Evolutionary conservation across 1,140 invertebrate genomes (phyloP), one percentile per base, ranked within the genome.

Genomic region (Centruroides vittatus): DNA sequence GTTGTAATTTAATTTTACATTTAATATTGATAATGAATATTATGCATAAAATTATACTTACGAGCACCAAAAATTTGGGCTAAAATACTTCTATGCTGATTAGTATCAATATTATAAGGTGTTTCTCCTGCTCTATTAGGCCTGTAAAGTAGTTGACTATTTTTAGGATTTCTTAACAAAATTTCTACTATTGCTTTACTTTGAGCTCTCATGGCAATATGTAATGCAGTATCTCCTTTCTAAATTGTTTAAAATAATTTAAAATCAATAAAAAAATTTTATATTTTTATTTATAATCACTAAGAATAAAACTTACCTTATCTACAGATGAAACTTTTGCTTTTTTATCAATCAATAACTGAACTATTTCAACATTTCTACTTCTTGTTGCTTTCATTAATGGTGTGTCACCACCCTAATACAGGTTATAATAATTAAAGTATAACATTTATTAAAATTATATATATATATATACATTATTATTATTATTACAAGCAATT

Each of bases 91-190:
- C 94, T 95, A 66, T 90, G 87, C 76, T 96, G 88, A 70, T 84
- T 86, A 65, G 91, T 84, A 76, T 99, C 96, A 66, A 99, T 96
- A 71, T 92, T 95, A 75, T 99, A 99, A 0, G 96, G 93, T 0
- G 95, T 99, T 74, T 99, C 94, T 36, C 93, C 93, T 35, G 85
- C 79, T 70, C 90, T 86, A 74, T 99, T 99, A 6, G 93, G 93
- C 67, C 91, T 79, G 75, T 99, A 99, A 9, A 99, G 74, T 54
- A 98, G 76, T 70, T 97, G 93, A 72, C 91, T 94, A 72, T 98
- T 87, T 74, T 95, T 93, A 10, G 94, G 94, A 78, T 98, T 97
- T 23, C 92, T 79, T 9, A 98, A 76, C 10, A 99, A 77, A 51
- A 96, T 86, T 77, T 98, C 95, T 3, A 97, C 90, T 66, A 99